A percentile compares a stretch with the other conserved stretches of the same genome.
phyloP scores from a whole-genome alignment of 2,797 vertebrate species.

The Micropoecilia bifurca region DNA sequence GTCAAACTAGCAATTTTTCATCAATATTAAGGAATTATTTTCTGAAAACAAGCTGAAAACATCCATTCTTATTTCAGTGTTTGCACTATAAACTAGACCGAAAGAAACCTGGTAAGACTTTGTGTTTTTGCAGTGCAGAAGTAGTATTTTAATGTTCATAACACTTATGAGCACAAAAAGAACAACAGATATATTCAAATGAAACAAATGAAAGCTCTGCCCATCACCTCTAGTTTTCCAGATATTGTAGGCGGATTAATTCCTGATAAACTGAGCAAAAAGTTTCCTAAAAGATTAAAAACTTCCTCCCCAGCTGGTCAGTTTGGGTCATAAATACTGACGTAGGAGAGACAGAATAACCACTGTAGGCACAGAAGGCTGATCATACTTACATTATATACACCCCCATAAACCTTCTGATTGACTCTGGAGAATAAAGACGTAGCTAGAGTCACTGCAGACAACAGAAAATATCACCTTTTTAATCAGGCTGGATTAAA shows the following conservation, averaged over 20 bases:
- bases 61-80: too few relatives aligned
- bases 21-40: too few relatives aligned
- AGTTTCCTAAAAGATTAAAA: slow-evolving; percentile 28
- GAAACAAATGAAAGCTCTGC: slow-evolving; percentile 45
- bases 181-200: slow-evolving; percentile 42
- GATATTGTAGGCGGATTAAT: slow-evolving; percentile 30
- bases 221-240: slow-evolving; percentile 57
- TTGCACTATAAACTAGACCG: too few relatives aligned
- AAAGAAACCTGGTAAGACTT: too few relatives aligned
- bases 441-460: slow-evolving; percentile 29
- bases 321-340: slow-evolving; percentile 42
- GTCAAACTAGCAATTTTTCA: too few relatives aligned
- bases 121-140: slow-evolving; percentile 8
- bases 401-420: slow-evolving; percentile 61
- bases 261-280: slow-evolving; percentile 32
- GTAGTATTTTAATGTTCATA: slow-evolving; percentile 43
- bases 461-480: slow-evolving; percentile 42
- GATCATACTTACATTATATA: slow-evolving; percentile 73
- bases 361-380: slow-evolving; percentile 75
- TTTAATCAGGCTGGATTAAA: slow-evolving; percentile 31
- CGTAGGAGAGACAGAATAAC: slow-evolving; percentile 48
- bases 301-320: slow-evolving; percentile 35
- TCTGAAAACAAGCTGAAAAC: too few relatives aligned
- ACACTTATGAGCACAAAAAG: slow-evolving; percentile 47
- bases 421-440: slow-evolving; percentile 73